Evolutionary conservation across 2,113 vertebrate species (phyloP), one percentile per base, ranked within the genome.

Genomic region (Craseonycteris thonglongyai): DNA sequence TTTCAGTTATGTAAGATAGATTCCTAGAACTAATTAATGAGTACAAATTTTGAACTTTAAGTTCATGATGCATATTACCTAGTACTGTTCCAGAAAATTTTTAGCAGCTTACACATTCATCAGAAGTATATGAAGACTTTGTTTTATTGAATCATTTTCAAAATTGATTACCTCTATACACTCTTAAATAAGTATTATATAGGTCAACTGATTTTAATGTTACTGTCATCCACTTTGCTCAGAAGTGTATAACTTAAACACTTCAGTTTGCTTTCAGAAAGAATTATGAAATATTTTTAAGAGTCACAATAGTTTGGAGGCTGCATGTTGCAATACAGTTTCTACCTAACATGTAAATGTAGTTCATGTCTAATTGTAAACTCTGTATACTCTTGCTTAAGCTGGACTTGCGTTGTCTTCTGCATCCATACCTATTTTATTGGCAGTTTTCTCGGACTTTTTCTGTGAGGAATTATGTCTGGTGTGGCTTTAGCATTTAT

Each of bases 371-470:
- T 97, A 96, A 97, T 96, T 97, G 88, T 97, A 98, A 98, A 96
- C 94, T 97, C 90, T 97, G 94, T 76, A 96, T 97, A 97, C 96
- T 97, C 95, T 96, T 96, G 81, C 96, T 98, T 95, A 97, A 97
- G 90, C 87, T 97, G 86, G 66, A 96, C 96, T 97, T 98, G 85
- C n/a, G 91, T 96, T 96, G 75, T 96, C 84, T 97, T 97, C 96
- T 95, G 83, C 95, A 88, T 96, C 84, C 96, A 97, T 96, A 97
- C 90, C 97, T 94, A 94, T 86, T 94, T 97, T 93, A 59, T 96
- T 98, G 96, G 94, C 96, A 98, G 96, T 93, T 97, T 95, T 97
- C 95, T 97, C 74, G 94, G 97, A 98, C 95, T 97, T 94, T 98
- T 87, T 97, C 96, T 96, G 93, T 97, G 96, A 97, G 95, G 95